Conservation (phyloP, 2,797 vertebrate genomes). For the Pseudopleuronectes americanus region DNA sequence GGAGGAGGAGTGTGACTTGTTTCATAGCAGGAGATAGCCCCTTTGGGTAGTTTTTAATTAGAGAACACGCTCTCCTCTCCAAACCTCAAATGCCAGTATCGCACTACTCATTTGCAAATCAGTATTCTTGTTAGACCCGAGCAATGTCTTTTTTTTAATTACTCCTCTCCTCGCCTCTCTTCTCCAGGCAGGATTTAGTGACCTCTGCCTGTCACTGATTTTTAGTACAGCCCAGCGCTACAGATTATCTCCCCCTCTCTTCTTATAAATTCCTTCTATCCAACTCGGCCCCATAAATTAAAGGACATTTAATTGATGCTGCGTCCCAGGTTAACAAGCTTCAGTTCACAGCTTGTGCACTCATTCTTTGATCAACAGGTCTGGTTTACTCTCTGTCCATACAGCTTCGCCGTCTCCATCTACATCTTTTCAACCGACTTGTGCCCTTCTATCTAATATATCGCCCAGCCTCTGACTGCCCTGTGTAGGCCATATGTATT, state of each 20-base stretch:
- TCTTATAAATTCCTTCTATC: slow-evolving; percentile 23
- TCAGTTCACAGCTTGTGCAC: not conserved
- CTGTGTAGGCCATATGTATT: slow-evolving; percentile 1
- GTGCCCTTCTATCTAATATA: slow-evolving; percentile 2
- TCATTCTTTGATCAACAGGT: slow-evolving; percentile 42
- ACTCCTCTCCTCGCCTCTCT: slow-evolving; percentile 26
- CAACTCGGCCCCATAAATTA: slow-evolving; percentile 42
- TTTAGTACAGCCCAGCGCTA: slow-evolving; percentile 20
- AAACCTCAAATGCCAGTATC: slow-evolving; percentile 51
- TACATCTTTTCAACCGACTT: not conserved
- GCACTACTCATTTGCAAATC: slow-evolving; percentile 54
- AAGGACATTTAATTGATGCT: slow-evolving; percentile 43
- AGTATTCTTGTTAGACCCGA: slow-evolving; percentile 19
- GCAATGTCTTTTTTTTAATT: slow-evolving; percentile 53
- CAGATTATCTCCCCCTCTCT: slow-evolving; percentile 12
- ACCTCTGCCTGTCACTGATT: slow-evolving; percentile 53
- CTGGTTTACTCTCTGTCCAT: slow-evolving; percentile 3
- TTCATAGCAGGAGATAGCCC: slow-evolving; percentile 59
- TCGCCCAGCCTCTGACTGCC: not conserved
- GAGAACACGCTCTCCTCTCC: slow-evolving; percentile 64
- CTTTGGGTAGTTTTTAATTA: slow-evolving; percentile 77
- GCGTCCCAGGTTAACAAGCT: slow-evolving; percentile 59
- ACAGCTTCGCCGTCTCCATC: slow-evolving; percentile 9
- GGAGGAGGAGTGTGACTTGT: slow-evolving; percentile 56
- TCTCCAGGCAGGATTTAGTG: slow-evolving; percentile 39